phyloP scores from a whole-genome alignment of 2,113 vertebrate genomes.

The Myotis brandtii region DNA sequence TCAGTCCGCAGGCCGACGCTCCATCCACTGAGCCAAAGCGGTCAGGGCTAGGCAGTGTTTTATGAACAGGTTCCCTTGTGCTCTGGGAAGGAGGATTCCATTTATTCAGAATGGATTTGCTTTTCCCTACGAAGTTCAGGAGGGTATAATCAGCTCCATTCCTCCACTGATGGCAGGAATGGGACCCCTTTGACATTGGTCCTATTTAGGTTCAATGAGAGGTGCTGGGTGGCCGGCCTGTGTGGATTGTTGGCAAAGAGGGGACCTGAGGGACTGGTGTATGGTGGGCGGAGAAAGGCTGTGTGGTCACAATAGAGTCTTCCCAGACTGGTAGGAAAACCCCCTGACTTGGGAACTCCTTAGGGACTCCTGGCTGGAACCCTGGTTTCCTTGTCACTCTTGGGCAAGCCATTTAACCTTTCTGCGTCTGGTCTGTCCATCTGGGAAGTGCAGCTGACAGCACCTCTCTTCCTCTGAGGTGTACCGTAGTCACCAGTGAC shows the following conservation, averaged over 20 bases:
- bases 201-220: not conserved
- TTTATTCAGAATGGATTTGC: slow-evolving; percentile 63
- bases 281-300: not conserved
- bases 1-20: too few species aligned
- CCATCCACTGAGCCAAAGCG: too few species aligned
- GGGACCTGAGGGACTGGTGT: not conserved
- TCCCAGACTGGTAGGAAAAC: not conserved
- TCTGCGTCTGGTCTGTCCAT: slow-evolving; percentile 15
- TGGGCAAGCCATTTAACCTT: slow-evolving; percentile 1
- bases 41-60: slow-evolving; percentile 77
- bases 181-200: not conserved
- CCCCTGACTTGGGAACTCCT: not conserved
- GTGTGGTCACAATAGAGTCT: not conserved
- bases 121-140: slow-evolving; percentile 31
- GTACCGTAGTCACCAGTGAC: slow-evolving; percentile 45
- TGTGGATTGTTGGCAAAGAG: not conserved
- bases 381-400: not conserved
- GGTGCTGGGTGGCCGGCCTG: not conserved
- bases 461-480: not conserved
- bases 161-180: not conserved
- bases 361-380: not conserved
- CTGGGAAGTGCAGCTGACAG: slow-evolving; percentile 42
- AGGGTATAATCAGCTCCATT: slow-evolving; percentile 39
- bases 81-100: slow-evolving; percentile 58
- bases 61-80: slow-evolving; percentile 61